Percentiles rank a stretch among this genome's conserved stretches.
phyloP scores from a whole-genome alignment of 2,113 vertebrate species.

The Larimichthys polyactis region DNA sequence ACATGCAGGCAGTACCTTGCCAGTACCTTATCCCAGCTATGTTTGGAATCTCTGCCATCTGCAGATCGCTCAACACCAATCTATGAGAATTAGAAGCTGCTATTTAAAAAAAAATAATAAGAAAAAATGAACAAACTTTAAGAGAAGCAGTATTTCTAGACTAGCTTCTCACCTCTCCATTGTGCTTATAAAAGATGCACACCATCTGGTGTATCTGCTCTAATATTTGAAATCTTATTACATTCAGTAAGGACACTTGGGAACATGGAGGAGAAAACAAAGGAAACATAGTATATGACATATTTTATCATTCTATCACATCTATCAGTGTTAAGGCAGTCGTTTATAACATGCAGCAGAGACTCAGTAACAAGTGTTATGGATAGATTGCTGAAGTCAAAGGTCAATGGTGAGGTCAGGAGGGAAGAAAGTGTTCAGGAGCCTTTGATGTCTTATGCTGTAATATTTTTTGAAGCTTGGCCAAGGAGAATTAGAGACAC shows the following conservation, averaged over 20 bases:
- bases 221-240: not conserved
- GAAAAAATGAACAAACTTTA: not conserved
- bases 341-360: not conserved
- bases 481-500: too few relatives aligned
- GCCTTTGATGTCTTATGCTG: too few relatives aligned
- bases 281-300: not conserved
- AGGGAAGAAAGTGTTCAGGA: too few relatives aligned
- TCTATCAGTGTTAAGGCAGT: not conserved
- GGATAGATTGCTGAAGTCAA: too few relatives aligned
- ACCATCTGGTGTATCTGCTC: slow-evolving; percentile 12
- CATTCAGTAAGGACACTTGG: not conserved
- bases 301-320: not conserved
- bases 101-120: slow-evolving; percentile 15
- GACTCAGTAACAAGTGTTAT: not conserved
- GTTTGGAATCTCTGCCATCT: too few relatives aligned
- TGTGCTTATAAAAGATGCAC: not conserved
- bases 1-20: slow-evolving; percentile 6
- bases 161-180: not conserved
- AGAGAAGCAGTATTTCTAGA: not conserved
- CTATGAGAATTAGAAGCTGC: not conserved
- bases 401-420: too few relatives aligned
- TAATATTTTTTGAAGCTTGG: too few relatives aligned
- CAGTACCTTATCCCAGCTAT: not conserved
- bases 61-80: not conserved
- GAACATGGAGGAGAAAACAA: not conserved